These are phyloP conservation scores for Calidris pugnax DNA, from an alignment of 2,113 vertebrate genomes.

Conservation along the genomic window DNA sequence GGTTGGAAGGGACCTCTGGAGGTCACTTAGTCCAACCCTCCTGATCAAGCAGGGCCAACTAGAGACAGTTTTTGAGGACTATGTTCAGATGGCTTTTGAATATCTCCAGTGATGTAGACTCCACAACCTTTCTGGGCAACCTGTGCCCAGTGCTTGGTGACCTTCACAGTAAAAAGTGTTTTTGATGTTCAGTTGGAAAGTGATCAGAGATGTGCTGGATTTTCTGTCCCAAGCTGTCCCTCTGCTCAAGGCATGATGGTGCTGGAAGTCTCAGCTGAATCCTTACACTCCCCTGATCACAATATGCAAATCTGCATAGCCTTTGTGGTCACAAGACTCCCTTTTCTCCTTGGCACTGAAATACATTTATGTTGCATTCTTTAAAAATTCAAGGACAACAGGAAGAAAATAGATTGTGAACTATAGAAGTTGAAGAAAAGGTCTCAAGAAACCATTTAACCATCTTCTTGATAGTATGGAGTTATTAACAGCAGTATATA, in stretches of 20 bases:
- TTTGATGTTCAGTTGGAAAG: background rate
- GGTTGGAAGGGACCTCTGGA: background rate
- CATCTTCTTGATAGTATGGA: background rate
- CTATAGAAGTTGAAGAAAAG: background rate
- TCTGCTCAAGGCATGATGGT: background rate
- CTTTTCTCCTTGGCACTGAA: background rate
- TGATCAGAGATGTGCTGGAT: background rate
- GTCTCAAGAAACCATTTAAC: background rate
- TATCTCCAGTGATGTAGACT: background rate
- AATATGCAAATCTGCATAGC: background rate
- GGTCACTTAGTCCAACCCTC: rapidly evolving
- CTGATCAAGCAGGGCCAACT: background rate
- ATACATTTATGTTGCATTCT: background rate
- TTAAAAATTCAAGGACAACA: background rate
- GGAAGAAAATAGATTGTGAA: background rate
- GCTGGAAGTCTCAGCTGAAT: background rate
- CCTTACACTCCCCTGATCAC: background rate
- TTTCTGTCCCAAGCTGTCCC: background rate
- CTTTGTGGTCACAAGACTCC: background rate
- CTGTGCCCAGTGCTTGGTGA: background rate
- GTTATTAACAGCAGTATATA: background rate
- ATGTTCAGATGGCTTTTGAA: background rate
- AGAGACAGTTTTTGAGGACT: background rate
- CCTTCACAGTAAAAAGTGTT: background rate
- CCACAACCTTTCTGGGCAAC: background rate